Evolutionary conservation across 2,888 invertebrate species (phyloP).

Genomic region (Nasonia oneida): DNA sequence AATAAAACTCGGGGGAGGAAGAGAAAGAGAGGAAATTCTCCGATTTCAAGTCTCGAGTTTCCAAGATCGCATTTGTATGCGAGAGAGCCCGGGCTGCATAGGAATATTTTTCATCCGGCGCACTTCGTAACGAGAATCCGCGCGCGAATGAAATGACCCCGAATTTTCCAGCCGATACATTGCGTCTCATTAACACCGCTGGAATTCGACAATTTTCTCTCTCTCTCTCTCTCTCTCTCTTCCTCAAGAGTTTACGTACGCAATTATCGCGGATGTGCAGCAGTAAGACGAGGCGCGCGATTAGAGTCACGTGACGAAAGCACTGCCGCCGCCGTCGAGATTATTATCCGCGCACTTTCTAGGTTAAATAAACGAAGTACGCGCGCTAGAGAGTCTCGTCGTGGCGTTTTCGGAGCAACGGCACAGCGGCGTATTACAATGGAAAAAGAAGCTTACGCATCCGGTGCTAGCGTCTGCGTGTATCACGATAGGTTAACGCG

Average conservation of each 20-base stretch:
- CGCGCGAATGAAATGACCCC: not conserved
- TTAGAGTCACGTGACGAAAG: conserved; percentile 55
- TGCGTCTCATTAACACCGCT: not conserved
- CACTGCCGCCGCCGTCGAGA: conserved; percentile 5
- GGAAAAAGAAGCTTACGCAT: conserved; percentile 4
- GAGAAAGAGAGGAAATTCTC: not conserved
- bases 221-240: not conserved
- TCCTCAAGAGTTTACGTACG: not conserved
- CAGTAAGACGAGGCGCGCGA: conserved; percentile 19
- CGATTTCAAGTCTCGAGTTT: not conserved
- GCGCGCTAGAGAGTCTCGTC: not conserved
- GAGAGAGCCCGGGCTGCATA: not conserved
- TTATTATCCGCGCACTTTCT: conserved; percentile 51
- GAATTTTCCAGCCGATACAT: not conserved
- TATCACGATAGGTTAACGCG: too few relatives aligned
- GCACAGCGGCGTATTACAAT: not conserved
- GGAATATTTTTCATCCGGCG: not conserved
- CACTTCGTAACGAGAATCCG: not conserved
- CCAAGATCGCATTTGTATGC: not conserved
- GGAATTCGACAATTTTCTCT: not conserved
- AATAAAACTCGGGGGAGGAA: not conserved
- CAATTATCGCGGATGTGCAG: conserved; percentile 45
- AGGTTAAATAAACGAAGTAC: conserved; percentile 44
- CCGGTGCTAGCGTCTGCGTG: not conserved
- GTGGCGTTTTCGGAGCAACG: not conserved